phyloP scores from a whole-genome alignment of 2,797 vertebrate genomes.

The Leptoclinus maculatus region DNA sequence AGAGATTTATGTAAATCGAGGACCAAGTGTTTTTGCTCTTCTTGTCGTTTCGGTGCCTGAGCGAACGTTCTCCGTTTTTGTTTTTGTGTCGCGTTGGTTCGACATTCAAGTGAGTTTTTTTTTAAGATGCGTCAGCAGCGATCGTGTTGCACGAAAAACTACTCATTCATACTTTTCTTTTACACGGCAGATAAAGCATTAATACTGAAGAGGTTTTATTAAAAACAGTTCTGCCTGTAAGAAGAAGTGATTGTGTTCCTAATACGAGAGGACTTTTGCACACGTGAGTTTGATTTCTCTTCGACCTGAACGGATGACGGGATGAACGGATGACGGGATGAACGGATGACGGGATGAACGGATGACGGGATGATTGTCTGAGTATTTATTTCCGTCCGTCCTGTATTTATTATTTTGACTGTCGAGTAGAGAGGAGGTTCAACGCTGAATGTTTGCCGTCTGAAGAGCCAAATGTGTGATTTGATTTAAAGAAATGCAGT shows the following conservation, averaged over 20 bases:
- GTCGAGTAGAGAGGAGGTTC: background rate
- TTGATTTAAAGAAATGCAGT: conserved; percentile 12
- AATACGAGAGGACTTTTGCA: conserved; percentile 54
- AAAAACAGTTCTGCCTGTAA: conserved; percentile 13
- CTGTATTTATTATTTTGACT: conserved; percentile 70
- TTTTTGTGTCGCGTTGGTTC: background rate
- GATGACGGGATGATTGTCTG: background rate
- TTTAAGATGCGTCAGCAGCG: background rate
- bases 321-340: conserved; percentile 5
- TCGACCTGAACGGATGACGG: conserved; percentile 37
- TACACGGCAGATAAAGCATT: conserved; percentile 23
- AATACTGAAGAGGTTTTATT: background rate
- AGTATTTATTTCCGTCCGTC: conserved; percentile 66
- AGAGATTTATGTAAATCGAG: conserved; percentile 2
- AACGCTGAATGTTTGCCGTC: conserved; percentile 11
- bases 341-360: no score
- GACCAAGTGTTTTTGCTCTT: conserved; percentile 65
- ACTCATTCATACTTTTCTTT: background rate
- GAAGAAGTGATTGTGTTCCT: conserved; percentile 6
- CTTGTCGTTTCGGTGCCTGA: conserved; percentile 24
- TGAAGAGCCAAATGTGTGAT: conserved; percentile 34
- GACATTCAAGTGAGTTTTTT: background rate
- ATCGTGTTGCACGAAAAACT: background rate
- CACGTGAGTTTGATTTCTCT: conserved; percentile 45
- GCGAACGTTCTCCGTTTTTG: background rate